Conservation (phyloP, 2,797 vertebrate species). For the Phoeniculus purpureus region DNA sequence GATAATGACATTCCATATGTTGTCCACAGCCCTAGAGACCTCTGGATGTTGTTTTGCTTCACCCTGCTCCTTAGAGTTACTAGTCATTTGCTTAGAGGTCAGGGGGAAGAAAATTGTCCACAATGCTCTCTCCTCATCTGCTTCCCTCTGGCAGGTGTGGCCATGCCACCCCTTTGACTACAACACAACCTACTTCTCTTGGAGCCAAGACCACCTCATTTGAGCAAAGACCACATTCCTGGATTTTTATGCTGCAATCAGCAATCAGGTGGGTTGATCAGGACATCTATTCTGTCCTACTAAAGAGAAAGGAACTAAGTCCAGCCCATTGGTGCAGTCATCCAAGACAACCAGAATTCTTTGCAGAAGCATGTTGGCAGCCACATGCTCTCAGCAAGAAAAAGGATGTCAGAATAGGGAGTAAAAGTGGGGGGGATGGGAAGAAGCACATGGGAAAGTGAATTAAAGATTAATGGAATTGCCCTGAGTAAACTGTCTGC, state of each 20-base stretch:
- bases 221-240: not conserved
- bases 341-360: not conserved
- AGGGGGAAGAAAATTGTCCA: not conserved
- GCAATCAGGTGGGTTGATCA: not conserved
- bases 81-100: not conserved
- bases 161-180: not conserved
- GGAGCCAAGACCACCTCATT: not conserved
- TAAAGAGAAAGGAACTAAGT: not conserved
- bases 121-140: not conserved
- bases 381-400: rapidly evolving
- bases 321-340: not conserved
- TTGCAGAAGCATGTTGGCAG: not conserved
- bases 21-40: not conserved
- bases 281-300: not conserved
- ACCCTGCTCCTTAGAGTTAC: not conserved
- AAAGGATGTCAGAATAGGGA: not conserved
- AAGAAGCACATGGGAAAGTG: not conserved
- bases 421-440: not conserved
- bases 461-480: not conserved
- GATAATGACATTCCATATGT: not conserved
- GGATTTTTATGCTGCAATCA: not conserved
- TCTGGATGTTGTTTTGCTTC: not conserved
- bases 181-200: not conserved
- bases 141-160: not conserved
- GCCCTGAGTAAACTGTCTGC: not conserved